A percentile compares a stretch with the other conserved stretches of the same genome.
These are phyloP conservation scores for Bicyclus anynana DNA, from an alignment of 1,140 invertebrate genomes.

Conservation along the genomic window DNA sequence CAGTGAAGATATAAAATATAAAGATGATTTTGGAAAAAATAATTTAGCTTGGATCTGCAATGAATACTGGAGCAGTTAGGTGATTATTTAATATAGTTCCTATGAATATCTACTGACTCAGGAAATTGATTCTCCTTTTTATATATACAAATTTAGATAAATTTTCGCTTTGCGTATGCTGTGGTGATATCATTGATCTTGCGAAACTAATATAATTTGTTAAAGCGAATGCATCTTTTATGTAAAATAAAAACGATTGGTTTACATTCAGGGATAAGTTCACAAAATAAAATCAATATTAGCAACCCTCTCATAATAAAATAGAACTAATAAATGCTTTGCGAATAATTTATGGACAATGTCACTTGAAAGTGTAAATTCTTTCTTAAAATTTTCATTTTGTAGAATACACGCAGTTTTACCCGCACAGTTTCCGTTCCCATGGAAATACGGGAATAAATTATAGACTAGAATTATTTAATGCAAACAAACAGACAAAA, in stretches of 20 bases:
- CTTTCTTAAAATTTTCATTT: too few species aligned
- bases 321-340: constrained; percentile 17
- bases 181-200: neutral
- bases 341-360: constrained; percentile 10
- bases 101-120: neutral
- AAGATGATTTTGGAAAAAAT: neutral
- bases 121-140: too few species aligned
- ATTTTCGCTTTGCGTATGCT: constrained; percentile 21
- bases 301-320: constrained; percentile 18
- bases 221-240: constrained; percentile 13
- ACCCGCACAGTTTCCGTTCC: too few species aligned
- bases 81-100: neutral
- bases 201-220: constrained; percentile 11
- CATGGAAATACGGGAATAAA: too few species aligned
- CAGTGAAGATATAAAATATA: constrained; percentile 1
- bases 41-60: neutral
- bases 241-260: constrained; percentile 1
- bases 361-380: too few species aligned
- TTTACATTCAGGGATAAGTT: constrained; percentile 12
- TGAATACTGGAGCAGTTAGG: neutral
- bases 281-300: constrained; percentile 19
- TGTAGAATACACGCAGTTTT: too few species aligned
- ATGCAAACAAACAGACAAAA: too few species aligned
- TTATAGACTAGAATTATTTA: too few species aligned
- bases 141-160: too few species aligned